Evolutionary conservation across 2,888 invertebrate genomes (phyloP).

Genomic region (Stenoptilia bipunctidactyla): DNA sequence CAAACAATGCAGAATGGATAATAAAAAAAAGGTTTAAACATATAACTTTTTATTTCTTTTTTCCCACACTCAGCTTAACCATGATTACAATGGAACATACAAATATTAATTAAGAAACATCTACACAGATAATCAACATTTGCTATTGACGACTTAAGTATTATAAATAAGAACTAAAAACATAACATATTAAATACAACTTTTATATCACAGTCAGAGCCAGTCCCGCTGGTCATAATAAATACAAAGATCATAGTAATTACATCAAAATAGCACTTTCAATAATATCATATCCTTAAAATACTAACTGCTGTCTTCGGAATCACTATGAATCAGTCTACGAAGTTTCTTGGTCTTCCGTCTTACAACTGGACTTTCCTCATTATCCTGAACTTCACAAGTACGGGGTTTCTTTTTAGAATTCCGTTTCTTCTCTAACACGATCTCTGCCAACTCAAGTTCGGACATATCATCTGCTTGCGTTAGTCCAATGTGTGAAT

Average conservation of each 20-base stretch:
- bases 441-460: constrained; percentile 75
- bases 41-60: too few species aligned
- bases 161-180: constrained; percentile 3
- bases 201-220: constrained; percentile 9
- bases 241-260: too few species aligned
- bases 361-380: constrained; percentile 21
- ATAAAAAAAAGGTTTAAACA: too few species aligned
- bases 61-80: too few species aligned
- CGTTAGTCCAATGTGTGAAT: constrained; percentile 66
- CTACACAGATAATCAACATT: too few species aligned
- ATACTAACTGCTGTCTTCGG: constrained; percentile 41
- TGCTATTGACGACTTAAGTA: not conserved
- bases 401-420: constrained; percentile 20
- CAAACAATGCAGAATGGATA: too few species aligned
- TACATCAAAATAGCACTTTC: too few species aligned
- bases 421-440: constrained; percentile 43
- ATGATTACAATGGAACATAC: too few species aligned
- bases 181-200: constrained; percentile 35
- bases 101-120: too few species aligned
- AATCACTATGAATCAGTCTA: constrained; percentile 52
- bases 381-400: constrained; percentile 10
- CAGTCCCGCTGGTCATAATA: constrained; percentile 18
- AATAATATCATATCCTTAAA: too few species aligned
- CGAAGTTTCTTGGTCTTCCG: constrained; percentile 32
- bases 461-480: constrained; percentile 60